Evolutionary conservation across 2,797 vertebrate species (phyloP), one percentile per base, ranked within the genome.

Genomic region (Amblyraja radiata): DNA sequence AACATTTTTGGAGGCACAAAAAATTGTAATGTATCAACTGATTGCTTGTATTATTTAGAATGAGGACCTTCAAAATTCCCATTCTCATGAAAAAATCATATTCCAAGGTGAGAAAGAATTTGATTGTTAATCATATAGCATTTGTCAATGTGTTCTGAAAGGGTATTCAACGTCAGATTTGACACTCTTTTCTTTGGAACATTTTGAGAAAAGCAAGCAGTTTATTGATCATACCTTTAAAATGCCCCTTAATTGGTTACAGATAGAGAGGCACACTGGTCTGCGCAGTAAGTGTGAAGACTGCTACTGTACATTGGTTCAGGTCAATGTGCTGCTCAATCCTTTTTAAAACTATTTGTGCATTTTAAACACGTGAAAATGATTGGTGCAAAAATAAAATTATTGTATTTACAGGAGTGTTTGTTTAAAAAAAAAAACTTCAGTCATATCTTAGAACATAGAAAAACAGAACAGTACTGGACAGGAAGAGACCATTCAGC

Each of bases 1-100:
- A 63, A n/a, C 83, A 88, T 32, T 88, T 88, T 14, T 65, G 68
- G 14, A 88, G n/a, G 16, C 63, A 88, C 77, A 78, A 88, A 83
- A 63, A 88, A 1, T 18, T 32, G 14, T 88, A 61, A 88, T 32
- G 14, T 28, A 58, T 61, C 61, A 61, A 61, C 14, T 61, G 25
- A 54, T 58, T 81, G 39, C 79, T 58, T 58, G 46, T 10, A 46
- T 46, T 83, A 1, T 84, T 61, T 61, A 84, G 11, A 84, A 84
- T 61, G 28, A 65, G 61, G 58, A 6, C 18, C 63, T 65, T 65
- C 32, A 14, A 65, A 32, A 88, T 68, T 63, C 68, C 14, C 23
- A 84, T 61, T 46, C 25, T 61, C 54, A 84, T 84, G 68, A 36
- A 88, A 61, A 88, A 21, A 65, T 8, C 61, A 36, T 18, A 65